phyloP scores from a whole-genome alignment of 1,140 invertebrate species.

The Saccostrea cuccullata region DNA sequence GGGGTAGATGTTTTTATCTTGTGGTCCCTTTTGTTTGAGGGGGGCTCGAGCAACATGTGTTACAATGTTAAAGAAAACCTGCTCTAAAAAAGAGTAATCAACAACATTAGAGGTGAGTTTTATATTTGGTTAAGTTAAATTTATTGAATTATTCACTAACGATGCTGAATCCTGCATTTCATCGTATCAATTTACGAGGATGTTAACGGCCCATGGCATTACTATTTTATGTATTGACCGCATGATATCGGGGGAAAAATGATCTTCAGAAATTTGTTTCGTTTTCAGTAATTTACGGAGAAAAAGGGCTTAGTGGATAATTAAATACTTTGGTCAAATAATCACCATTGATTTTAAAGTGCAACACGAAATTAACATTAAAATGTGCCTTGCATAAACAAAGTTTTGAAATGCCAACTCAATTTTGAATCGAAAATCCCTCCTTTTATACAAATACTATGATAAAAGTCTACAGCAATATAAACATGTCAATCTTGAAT shows the following conservation, averaged over 20 bases:
- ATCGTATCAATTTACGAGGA: too few relatives aligned
- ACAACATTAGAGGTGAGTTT: neutral
- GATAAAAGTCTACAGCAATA: neutral
- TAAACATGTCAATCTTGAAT: neutral
- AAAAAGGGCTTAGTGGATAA: neutral
- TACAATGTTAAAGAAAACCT: too few relatives aligned
- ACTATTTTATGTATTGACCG: too few relatives aligned
- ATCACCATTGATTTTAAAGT: neutral
- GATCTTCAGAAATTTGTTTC: neutral
- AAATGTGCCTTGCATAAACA: neutral
- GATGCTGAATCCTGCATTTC: too few relatives aligned
- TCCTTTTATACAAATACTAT: neutral
- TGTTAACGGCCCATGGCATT: too few relatives aligned
- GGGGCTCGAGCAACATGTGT: neutral
- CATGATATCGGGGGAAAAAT: neutral
- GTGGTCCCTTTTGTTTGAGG: neutral
- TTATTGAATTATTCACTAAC: neutral
- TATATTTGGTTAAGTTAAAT: neutral
- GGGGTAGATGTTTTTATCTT: constrained; percentile 7
- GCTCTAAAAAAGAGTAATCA: neutral
- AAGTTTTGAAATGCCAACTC: neutral
- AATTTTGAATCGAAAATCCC: constrained; percentile 4
- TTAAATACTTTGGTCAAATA: neutral
- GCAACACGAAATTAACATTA: neutral
- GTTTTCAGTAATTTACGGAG: neutral